These are phyloP conservation scores for Tetranychus cinnabarinus DNA, from an alignment of 1,140 invertebrate genomes.

Conservation along the genomic window DNA sequence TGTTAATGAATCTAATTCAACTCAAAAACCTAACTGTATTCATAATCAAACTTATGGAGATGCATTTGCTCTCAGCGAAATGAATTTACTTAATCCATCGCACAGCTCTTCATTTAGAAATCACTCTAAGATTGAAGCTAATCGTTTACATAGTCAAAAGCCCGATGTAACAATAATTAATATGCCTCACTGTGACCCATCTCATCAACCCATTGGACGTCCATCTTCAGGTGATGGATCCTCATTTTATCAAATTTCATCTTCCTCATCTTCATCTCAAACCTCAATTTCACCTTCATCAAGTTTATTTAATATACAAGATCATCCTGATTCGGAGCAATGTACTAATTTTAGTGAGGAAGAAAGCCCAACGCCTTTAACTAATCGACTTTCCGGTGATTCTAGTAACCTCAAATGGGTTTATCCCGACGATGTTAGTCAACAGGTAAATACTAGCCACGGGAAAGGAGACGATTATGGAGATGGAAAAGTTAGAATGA, in stretches of 20 bases:
- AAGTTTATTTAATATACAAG: neutral
- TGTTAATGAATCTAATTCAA: too few species aligned
- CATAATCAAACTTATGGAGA: neutral
- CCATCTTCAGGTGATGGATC: conserved; percentile 10
- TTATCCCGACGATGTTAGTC: conserved; percentile 2
- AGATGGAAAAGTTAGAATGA: neutral
- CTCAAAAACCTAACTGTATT: too few species aligned
- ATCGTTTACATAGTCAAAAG: too few species aligned
- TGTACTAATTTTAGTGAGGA: conserved; percentile 7
- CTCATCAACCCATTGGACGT: neutral
- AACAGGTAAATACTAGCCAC: neutral
- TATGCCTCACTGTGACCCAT: too few species aligned
- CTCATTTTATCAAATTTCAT: conserved; percentile 9
- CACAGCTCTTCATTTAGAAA: neutral
- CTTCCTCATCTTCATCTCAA: conserved; percentile 6
- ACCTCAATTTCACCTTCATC: neutral
- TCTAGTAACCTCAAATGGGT: conserved; percentile 7
- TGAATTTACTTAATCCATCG: neutral
- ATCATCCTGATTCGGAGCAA: conserved; percentile 3
- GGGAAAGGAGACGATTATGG: neutral
- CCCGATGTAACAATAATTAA: too few species aligned
- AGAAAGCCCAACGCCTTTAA: conserved; percentile 8
- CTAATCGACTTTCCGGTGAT: conserved; percentile 6
- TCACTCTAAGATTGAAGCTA: neutral
- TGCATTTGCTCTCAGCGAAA: neutral